Evolutionary conservation across 2,113 vertebrate genomes (phyloP), one percentile per base, ranked within the genome.

Genomic region (Origma solitaria): DNA sequence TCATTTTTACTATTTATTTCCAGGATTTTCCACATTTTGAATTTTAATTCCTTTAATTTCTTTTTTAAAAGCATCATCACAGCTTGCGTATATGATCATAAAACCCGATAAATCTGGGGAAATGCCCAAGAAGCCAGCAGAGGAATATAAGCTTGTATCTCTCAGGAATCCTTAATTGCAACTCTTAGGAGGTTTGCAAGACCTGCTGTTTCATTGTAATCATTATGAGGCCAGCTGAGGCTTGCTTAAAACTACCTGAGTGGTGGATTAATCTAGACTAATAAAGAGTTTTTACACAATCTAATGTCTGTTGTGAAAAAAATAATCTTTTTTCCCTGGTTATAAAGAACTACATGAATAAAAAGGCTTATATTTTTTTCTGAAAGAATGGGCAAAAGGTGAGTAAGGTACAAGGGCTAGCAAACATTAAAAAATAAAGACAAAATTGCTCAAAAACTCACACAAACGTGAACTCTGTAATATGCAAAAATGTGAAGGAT

Each of bases 251-350:
- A 95, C 84, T 96, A 91, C 94, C 31, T 95, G 95, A 97, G 66
- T 97, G 82, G 84, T 92, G 68, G 88, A 96, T 97, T 97, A 96
- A 96, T 96, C 82, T 83, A 91, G 94, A 96, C 94, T 95, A 96
- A 92, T 95, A 92, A 62, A 92, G 86, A 95, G 51, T 50, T 97
- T 97, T 96, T 86, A 95, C 78, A 93, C 60, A 91, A 95, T 95
- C 86, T 96, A 95, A 94, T 62, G 77, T 95, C 87, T 89, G 42
- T 61, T 89, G 77, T 95, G 95, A 84, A 71, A 97, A 97, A 97
- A 97, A 86, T 20, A 56, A 90, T 91, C 53, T 88, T 76, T 77
- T 86, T 87, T 82, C 91, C 69, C 62, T 83, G n/a, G 80, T 95
- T 85, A 94, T 40, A 54, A 96, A 94, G 97, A 96, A 62, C 49